Evolutionary conservation across 2,888 invertebrate genomes (phyloP), one percentile per base, ranked within the genome.

Genomic region (Dusona sp.): DNA sequence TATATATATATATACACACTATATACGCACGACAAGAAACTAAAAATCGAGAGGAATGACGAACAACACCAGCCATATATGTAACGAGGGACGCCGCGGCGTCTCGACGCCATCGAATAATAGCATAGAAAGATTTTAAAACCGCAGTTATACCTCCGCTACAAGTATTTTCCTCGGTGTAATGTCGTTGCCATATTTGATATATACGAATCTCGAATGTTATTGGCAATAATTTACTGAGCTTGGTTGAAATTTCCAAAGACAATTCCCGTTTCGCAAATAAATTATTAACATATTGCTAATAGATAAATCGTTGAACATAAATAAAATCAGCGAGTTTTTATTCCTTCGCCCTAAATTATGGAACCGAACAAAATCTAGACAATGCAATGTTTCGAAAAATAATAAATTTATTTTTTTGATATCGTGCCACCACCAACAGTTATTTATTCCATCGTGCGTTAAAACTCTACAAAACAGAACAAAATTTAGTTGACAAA

Each of bases 11-110:
- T 54, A 22, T 11, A 22, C 22, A 8, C 11, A 8, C 29, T 16
- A 61, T 25, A 33, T 33, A 33, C 54, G 73, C 36, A 36, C 9
- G 3, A 22, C 16, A 57, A 25, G 42, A 57, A 38, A 74, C 19
- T 61, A 61, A 57, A 61, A 25, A 75, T 38, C 22, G 51, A 57
- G 70, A 68, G 38, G 70, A 74, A 70, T 70, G 65, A 83, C 45
- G 48, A 42, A 61, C 42, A 75, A 54, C 61, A 16, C 6, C 29
- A 3, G 61, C 61, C 38, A 38, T 67, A 38, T 67, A 38, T 67
- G 65, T 67, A 67, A 25, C 57, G 38, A 45, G 70, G 57, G 57
- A 61, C 68, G 57, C 25, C 57, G 22, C 36, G 64, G 51, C 65
- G 38, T 38, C 65, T 38, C 65, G 38, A 67, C 36, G 38, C 36